A percentile compares a stretch with the other conserved stretches of the same genome.
These are phyloP conservation scores for Dascyllus trimaculatus DNA, from an alignment of 2,113 vertebrate species.

Conservation along the genomic window DNA sequence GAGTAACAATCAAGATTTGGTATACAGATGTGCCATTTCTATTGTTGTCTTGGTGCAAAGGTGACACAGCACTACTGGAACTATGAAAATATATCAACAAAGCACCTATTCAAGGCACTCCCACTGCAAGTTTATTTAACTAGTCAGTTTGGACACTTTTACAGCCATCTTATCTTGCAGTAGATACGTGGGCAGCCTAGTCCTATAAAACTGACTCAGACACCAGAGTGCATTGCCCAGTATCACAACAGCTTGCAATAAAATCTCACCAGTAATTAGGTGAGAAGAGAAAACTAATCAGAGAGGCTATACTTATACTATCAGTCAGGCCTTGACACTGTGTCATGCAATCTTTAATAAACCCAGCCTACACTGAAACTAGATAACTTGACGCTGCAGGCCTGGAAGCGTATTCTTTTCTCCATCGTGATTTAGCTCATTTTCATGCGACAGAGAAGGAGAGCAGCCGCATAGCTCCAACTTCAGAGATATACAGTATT, in stretches of 20 bases:
- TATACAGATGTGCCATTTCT: constrained; percentile 7
- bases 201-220: constrained; percentile 21
- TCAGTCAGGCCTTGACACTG: constrained; percentile 46
- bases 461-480: constrained; percentile 4
- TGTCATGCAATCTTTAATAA: constrained; percentile 65
- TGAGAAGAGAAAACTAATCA: constrained; percentile 53
- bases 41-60: constrained; percentile 13
- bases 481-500: neutral
- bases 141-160: constrained; percentile 29
- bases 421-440: constrained; percentile 34
- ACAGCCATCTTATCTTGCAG: constrained; percentile 29
- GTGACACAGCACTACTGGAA: neutral
- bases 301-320: constrained; percentile 51
- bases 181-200: constrained; percentile 16
- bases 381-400: constrained; percentile 41
- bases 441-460: constrained; percentile 33
- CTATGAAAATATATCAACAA: neutral
- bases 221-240: neutral
- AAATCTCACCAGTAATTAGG: constrained; percentile 65
- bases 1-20: constrained; percentile 18
- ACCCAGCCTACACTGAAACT: constrained; percentile 31
- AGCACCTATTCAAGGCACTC: neutral
- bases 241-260: constrained; percentile 49
- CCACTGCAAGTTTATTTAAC: neutral
- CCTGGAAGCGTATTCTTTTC: constrained; percentile 24